phyloP scores from a whole-genome alignment of 1,140 invertebrate genomes.

The Xylocopa sonorina region DNA sequence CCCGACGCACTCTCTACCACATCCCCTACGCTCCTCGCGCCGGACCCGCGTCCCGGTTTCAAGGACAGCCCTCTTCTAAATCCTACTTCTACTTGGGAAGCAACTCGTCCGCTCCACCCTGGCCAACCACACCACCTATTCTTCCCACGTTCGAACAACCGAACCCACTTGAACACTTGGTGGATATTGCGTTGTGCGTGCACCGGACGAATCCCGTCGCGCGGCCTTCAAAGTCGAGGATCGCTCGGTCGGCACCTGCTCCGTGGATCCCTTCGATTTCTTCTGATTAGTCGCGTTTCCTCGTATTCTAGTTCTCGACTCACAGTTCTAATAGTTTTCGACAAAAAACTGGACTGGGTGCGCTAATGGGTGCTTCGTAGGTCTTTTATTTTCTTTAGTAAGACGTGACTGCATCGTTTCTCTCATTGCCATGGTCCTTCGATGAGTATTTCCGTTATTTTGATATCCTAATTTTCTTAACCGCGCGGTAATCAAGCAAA shows the following conservation, averaged over 20 bases:
- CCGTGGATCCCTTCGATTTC: neutral
- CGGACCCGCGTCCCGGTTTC: too few relatives aligned
- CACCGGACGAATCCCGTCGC: conserved; percentile 58
- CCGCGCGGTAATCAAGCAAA: too few relatives aligned
- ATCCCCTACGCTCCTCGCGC: too few relatives aligned
- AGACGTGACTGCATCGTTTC: too few relatives aligned
- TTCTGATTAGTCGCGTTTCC: neutral
- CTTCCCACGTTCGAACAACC: conserved; percentile 35
- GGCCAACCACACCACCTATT: conserved; percentile 8
- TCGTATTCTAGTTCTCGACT: too few relatives aligned
- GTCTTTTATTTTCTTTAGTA: too few relatives aligned
- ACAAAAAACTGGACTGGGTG: too few relatives aligned
- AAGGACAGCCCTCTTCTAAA: too few relatives aligned
- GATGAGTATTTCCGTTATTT: neutral
- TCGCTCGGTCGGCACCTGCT: conserved; percentile 25
- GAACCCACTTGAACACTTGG: conserved; percentile 76
- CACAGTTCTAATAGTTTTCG: too few relatives aligned
- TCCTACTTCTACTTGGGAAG: conserved; percentile 6
- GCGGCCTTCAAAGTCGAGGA: conserved; percentile 25
- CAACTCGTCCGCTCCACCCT: conserved; percentile 12
- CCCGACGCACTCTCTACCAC: neutral
- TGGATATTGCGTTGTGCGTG: conserved; percentile 73
- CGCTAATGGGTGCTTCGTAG: too few relatives aligned
- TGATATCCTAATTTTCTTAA: neutral
- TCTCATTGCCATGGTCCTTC: too few relatives aligned